phyloP scores from a whole-genome alignment of 2,888 invertebrate species.

The Drosophila seclusa region DNA sequence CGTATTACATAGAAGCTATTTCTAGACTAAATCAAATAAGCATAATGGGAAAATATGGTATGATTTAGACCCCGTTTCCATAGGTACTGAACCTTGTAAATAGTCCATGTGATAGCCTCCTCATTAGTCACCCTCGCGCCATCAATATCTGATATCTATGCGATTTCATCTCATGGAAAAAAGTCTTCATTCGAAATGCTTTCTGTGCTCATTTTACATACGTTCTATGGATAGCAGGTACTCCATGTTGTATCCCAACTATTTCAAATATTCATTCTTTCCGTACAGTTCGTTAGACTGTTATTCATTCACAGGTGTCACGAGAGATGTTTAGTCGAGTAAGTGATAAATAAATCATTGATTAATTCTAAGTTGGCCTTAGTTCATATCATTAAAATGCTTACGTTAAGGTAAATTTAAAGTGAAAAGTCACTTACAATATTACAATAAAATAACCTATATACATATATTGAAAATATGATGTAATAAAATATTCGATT shows the following conservation, averaged over 20 bases:
- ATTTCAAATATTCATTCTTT: constrained; percentile 14
- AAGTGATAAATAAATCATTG: background rate
- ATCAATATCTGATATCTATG: constrained; percentile 64
- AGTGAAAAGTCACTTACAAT: background rate
- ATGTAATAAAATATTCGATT: too few relatives aligned
- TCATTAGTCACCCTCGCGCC: constrained; percentile 54
- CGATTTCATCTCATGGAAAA: background rate
- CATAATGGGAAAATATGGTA: constrained; percentile 28
- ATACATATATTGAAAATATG: background rate
- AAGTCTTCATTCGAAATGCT: background rate
- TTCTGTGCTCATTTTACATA: constrained; percentile 40
- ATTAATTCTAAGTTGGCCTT: constrained; percentile 1
- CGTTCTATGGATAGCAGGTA: constrained; percentile 45
- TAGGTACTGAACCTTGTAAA: constrained; percentile 64
- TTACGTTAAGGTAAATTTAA: background rate
- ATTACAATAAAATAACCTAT: background rate
- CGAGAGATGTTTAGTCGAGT: constrained; percentile 9
- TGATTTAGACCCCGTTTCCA: constrained; percentile 55
- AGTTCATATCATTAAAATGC: constrained; percentile 1
- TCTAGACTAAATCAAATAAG: constrained; percentile 58
- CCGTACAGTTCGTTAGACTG: background rate
- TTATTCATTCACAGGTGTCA: background rate
- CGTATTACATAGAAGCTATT: constrained; percentile 60
- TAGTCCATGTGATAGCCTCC: constrained; percentile 56
- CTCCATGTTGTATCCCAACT: constrained; percentile 40